These are phyloP conservation scores for Oreotrochilus melanogaster DNA, from an alignment of 2,113 vertebrate species.

Conservation along the genomic window DNA sequence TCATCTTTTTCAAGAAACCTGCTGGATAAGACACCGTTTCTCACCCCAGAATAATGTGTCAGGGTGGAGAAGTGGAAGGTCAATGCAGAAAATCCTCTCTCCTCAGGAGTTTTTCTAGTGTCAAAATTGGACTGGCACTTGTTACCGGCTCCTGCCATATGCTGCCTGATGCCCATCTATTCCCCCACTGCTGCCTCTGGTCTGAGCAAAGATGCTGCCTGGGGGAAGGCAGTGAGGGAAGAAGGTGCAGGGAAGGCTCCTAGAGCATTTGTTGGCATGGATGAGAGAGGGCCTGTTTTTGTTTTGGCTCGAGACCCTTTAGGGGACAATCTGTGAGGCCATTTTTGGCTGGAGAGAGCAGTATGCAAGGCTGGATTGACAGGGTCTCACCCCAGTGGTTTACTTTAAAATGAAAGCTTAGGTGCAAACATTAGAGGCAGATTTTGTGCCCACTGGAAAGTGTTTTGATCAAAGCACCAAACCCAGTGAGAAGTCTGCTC, in stretches of 20 bases:
- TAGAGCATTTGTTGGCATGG: background rate
- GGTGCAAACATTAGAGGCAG: constrained; percentile 19
- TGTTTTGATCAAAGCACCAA: constrained; percentile 52
- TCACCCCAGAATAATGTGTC: background rate
- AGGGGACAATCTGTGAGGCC: background rate
- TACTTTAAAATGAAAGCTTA: constrained; percentile 32
- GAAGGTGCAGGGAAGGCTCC: background rate
- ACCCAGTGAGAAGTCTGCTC: background rate
- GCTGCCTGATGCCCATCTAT: background rate
- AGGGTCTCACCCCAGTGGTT: background rate
- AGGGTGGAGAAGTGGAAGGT: background rate
- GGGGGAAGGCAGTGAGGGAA: background rate
- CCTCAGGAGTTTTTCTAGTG: background rate
- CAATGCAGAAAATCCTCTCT: background rate
- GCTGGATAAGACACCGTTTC: background rate
- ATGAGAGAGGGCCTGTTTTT: background rate
- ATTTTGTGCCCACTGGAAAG: constrained; percentile 21
- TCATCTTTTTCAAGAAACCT: background rate
- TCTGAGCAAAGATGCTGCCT: background rate
- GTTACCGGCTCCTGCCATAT: accelerated
- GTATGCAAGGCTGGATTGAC: background rate
- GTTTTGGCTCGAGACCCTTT: background rate
- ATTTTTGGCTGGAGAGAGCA: background rate
- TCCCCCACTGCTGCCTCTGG: background rate
- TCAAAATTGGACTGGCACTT: background rate